A percentile compares a stretch with the other conserved stretches of the same genome.
Conservation (phyloP, 1,140 invertebrate genomes). For the Drosophila dunni region DNA sequence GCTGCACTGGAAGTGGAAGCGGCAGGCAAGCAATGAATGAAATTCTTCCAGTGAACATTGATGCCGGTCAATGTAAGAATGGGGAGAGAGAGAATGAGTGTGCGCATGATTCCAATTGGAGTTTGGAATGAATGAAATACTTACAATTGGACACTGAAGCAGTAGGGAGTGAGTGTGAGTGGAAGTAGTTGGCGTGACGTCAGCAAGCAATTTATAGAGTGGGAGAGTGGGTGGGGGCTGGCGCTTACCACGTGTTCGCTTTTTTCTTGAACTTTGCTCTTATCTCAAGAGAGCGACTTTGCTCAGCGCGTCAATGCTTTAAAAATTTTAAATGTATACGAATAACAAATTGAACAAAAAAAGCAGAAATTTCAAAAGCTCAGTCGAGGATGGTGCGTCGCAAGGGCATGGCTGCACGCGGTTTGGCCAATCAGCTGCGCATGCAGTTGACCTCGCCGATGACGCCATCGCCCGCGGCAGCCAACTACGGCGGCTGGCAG, state of each 20-base stretch:
- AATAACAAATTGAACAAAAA: conserved; percentile 13
- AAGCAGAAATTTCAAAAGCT: neutral
- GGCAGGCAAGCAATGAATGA: conserved; percentile 40
- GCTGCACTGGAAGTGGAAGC: conserved; percentile 30
- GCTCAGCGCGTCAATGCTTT: conserved; percentile 10
- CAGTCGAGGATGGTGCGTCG: conserved; percentile 55
- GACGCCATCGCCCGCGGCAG: neutral
- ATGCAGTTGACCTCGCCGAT: conserved; percentile 14
- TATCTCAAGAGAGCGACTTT: conserved; percentile 5
- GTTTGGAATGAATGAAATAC: neutral
- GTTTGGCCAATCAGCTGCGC: conserved; percentile 43
- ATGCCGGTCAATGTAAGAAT: conserved; percentile 13
- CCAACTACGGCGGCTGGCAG: conserved; percentile 12
- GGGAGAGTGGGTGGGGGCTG: neutral
- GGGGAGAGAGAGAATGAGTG: neutral
- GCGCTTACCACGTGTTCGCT: neutral
- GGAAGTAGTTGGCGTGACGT: neutral
- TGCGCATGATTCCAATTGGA: neutral
- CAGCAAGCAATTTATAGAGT: neutral
- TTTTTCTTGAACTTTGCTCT: neutral
- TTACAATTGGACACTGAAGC: neutral
- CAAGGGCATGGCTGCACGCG: conserved; percentile 12
- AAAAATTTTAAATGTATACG: conserved; percentile 27
- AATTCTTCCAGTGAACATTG: conserved; percentile 22
- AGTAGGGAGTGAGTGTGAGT: neutral